Conservation (phyloP, 1,140 invertebrate species). For the Eubasilissa regina region DNA sequence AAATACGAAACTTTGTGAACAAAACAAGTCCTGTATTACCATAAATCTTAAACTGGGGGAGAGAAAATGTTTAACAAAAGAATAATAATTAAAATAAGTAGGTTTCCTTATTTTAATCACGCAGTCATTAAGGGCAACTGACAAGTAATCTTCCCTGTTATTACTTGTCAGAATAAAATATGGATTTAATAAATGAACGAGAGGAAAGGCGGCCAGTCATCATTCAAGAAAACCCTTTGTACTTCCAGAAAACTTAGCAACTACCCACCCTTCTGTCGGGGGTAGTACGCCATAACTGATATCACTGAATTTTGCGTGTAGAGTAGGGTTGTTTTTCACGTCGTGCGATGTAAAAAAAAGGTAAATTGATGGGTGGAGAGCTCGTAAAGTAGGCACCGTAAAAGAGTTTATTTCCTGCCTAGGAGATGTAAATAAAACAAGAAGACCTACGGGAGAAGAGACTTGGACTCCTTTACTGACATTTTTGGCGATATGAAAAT, state of each 20-base stretch:
- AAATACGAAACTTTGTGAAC: no score
- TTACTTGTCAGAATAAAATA: conserved; percentile 42
- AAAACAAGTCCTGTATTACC: background rate
- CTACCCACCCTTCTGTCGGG: background rate
- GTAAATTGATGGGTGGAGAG: conserved; percentile 49
- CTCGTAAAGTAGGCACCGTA: conserved; percentile 46
- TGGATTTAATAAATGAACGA: conserved; percentile 12
- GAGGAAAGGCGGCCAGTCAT: conserved; percentile 17
- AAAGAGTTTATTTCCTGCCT: conserved; percentile 51
- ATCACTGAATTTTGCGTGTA: conserved; percentile 36
- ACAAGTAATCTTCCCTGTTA: conserved; percentile 26
- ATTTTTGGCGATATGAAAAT: background rate
- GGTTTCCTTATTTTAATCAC: conserved; percentile 6
- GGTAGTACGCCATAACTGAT: conserved; percentile 24
- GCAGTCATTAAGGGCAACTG: conserved; percentile 23
- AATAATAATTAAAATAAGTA: conserved; percentile 1
- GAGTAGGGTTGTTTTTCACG: conserved; percentile 23
- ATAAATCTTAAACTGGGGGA: conserved; percentile 9
- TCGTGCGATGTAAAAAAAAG: conserved; percentile 44
- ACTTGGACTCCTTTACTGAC: conserved; percentile 3
- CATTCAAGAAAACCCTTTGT: conserved; percentile 29
- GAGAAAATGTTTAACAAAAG: conserved; percentile 19
- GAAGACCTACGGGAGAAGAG: conserved; percentile 1
- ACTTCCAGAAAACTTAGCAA: conserved; percentile 11
- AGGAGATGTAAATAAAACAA: conserved; percentile 43